phyloP scores from a whole-genome alignment of 2,888 invertebrate species.

The Formica aserva region DNA sequence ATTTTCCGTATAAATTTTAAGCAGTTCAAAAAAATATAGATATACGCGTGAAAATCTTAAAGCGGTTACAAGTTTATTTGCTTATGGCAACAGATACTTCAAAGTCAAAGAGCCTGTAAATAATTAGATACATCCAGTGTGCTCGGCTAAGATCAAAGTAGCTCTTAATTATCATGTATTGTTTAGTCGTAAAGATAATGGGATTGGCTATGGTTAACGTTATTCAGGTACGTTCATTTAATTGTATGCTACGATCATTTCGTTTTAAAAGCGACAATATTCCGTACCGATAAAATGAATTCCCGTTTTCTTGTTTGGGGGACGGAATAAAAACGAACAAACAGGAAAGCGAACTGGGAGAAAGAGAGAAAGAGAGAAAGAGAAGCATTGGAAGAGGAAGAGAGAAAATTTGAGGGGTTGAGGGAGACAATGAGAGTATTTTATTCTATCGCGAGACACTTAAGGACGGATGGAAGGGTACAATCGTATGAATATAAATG shows the following conservation, averaged over 20 bases:
- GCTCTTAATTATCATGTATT: conserved; percentile 1
- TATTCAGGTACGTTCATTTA: conserved; percentile 9
- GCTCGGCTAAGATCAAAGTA: background rate
- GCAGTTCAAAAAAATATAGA: background rate
- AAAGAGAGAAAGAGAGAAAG: background rate
- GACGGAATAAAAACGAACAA: conserved; percentile 28
- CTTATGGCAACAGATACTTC: background rate
- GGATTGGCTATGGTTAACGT: background rate
- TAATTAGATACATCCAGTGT: background rate
- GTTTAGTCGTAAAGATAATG: conserved; percentile 3
- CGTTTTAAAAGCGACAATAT: background rate
- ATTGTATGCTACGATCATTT: conserved; percentile 7
- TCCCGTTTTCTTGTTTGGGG: conserved; percentile 40
- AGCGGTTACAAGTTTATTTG: background rate
- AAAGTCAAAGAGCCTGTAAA: background rate
- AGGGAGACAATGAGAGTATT: conserved; percentile 63
- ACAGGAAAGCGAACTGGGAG: conserved; percentile 14
- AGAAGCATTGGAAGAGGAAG: conserved; percentile 11
- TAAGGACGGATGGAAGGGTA: conserved; percentile 58
- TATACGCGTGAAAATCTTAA: background rate
- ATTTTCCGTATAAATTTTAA: background rate
- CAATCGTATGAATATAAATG: conserved; percentile 71
- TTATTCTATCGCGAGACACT: conserved; percentile 71
- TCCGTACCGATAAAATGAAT: conserved; percentile 28
- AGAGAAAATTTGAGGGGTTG: conserved; percentile 44